Evolutionary conservation across 2,113 vertebrate genomes (phyloP), one percentile per base, ranked within the genome.

Genomic region (Pterophyllum scalare): DNA sequence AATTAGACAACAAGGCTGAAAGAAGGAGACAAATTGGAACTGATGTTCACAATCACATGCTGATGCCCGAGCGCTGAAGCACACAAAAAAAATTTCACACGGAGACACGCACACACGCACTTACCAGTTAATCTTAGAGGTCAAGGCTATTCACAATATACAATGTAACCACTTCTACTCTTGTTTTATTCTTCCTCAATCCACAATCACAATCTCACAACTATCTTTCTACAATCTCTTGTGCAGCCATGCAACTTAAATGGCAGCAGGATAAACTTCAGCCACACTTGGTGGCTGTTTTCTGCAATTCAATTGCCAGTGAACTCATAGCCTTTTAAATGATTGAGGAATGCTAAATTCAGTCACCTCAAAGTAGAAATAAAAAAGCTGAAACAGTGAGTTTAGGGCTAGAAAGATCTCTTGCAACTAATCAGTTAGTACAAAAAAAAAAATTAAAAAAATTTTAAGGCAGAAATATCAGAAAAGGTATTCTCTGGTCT

Each of bases 1-100:
- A 94, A 94, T 95, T 93, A 94, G 88, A 94, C 92, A 93, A 91
- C 89, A 87, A 75, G 86, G 86, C 89, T 84, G 79, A 81, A 86
- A 90, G 85, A 86, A 79, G 81, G 83, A 87, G 90, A 93, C 93
- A 95, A 92, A 94, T 93, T 93, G 89, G 89, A 91, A 92, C 82
- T 88, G 91, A 92, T 94, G 92, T 93, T 93, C 86, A 82, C 88
- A 91, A 91, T 91, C 90, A 87, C 83, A 83, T 79, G 87, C 87
- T 89, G 88, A 88, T 92, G 89, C 82, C 82, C 62, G 20, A 75
- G 79, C 79, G 38, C 43, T 26, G 74, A 62, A 15, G 81, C 88
- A 75, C 84, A 75, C 77, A 77, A 54, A 14, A 54, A 24, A 81
- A 78, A 14, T 58, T 62, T 35, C 60, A 75, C 86, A 77, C 46